Evolutionary conservation across 2,888 invertebrate species (phyloP).

Genomic region (Eupeodes latifasciatus): DNA sequence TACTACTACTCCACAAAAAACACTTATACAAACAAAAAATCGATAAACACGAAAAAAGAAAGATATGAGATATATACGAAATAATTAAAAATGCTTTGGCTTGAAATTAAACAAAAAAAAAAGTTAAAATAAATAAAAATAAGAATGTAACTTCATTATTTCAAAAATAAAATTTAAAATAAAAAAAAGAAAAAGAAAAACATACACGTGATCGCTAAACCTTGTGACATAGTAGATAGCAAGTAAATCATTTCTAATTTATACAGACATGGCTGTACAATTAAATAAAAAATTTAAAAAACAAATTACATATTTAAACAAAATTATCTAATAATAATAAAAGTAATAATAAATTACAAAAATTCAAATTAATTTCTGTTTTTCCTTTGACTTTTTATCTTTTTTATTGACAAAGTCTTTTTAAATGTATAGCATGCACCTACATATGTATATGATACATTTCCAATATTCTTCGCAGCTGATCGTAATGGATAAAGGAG

Average conservation of each 20-base stretch:
- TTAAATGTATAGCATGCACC: too few species aligned
- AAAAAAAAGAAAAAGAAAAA: slow-evolving; percentile 17
- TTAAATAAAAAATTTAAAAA: slow-evolving; percentile 35
- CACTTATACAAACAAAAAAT: slow-evolving; percentile 46
- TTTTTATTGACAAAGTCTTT: too few species aligned
- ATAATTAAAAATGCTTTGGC: slow-evolving; percentile 62
- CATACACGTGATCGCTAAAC: slow-evolving; percentile 74
- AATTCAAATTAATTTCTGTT: not conserved
- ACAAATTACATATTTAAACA: slow-evolving; percentile 65
- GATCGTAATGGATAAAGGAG: too few species aligned
- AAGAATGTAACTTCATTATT: slow-evolving; percentile 66
- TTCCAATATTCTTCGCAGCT: too few species aligned
- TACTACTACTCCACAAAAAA: slow-evolving; percentile 64
- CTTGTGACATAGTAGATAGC: slow-evolving; percentile 76
- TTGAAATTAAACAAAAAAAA: slow-evolving; percentile 32
- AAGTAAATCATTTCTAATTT: slow-evolving; percentile 76
- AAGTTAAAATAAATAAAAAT: slow-evolving; percentile 21
- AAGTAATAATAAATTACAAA: slow-evolving; percentile 67
- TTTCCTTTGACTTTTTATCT: not conserved
- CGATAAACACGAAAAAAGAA: slow-evolving; percentile 21
- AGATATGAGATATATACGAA: slow-evolving; percentile 38
- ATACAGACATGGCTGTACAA: slow-evolving; percentile 75
- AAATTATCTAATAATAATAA: slow-evolving; percentile 72
- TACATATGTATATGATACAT: too few species aligned
- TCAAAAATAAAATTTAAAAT: slow-evolving; percentile 45